Conservation (phyloP, 2,797 vertebrate species). For the Macropodus opercularis region DNA sequence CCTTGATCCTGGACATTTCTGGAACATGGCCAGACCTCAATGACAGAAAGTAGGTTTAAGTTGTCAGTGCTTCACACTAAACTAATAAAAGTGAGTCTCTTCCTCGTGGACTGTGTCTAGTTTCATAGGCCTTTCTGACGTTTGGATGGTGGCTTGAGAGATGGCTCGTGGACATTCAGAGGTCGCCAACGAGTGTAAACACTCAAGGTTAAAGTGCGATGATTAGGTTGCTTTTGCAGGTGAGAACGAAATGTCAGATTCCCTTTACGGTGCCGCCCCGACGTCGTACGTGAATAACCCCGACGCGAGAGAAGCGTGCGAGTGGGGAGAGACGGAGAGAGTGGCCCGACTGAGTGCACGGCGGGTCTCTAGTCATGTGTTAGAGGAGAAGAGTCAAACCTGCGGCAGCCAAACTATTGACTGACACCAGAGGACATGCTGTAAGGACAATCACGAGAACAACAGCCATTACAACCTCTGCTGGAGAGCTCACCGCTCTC, state of each 20-base stretch:
- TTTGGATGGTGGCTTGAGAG: conserved; percentile 23
- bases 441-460: conserved; percentile 53
- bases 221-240: conserved; percentile 45
- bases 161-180: conserved; percentile 4
- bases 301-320: conserved; percentile 37
- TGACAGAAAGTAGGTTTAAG: conserved; percentile 42
- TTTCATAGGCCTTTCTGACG: conserved; percentile 28
- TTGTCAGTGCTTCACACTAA: conserved; percentile 20
- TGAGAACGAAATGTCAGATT: conserved; percentile 62
- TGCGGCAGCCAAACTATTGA: conserved; percentile 62
- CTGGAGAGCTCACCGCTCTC: neutral
- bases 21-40: conserved; percentile 8
- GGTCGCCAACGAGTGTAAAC: conserved; percentile 44
- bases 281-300: conserved; percentile 65
- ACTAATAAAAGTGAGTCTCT: conserved; percentile 42
- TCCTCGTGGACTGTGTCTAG: conserved; percentile 7
- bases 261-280: conserved; percentile 8
- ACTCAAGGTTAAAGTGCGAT: conserved; percentile 51
- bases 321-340: conserved; percentile 3
- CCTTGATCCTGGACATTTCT: conserved; percentile 50
- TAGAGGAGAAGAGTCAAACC: conserved; percentile 61
- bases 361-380: conserved; percentile 58
- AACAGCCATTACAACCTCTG: conserved; percentile 15
- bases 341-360: conserved; percentile 50
- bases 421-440: conserved; percentile 71